A percentile compares a stretch with the other conserved stretches of the same genome.
Conservation (phyloP, 2,113 vertebrate genomes). For the Vidua chalybeata region DNA sequence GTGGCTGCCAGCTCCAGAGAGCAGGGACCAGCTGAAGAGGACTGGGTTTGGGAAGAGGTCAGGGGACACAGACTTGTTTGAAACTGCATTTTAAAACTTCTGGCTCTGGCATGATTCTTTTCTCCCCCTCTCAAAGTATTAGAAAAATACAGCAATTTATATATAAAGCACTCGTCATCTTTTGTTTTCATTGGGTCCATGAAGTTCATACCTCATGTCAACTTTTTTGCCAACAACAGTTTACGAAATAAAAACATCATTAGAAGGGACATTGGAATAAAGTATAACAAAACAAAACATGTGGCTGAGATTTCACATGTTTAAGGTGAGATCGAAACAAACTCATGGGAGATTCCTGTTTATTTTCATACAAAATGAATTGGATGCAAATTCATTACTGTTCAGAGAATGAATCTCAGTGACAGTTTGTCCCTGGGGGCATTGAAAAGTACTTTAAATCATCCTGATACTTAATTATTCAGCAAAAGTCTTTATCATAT, state of each 20-base stretch:
- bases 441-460: slow-evolving; percentile 38
- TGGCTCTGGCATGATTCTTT: background rate
- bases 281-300: background rate
- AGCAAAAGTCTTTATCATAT: slow-evolving; percentile 18
- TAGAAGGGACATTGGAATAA: background rate
- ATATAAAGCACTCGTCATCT: background rate
- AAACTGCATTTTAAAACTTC: background rate
- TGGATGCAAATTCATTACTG: slow-evolving; percentile 37
- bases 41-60: background rate
- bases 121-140: background rate
- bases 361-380: slow-evolving; percentile 49
- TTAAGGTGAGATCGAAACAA: background rate
- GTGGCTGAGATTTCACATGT: background rate
- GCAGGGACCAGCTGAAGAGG: background rate
- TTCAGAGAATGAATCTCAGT: slow-evolving; percentile 1
- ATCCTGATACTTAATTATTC: slow-evolving; percentile 40
- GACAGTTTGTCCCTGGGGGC: slow-evolving; percentile 36
- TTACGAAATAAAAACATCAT: background rate
- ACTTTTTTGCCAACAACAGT: background rate
- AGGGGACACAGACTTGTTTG: background rate
- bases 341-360: slow-evolving; percentile 12
- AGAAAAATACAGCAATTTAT: background rate
- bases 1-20: background rate
- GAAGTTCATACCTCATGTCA: background rate
- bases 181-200: background rate